Evolutionary conservation across 2,113 vertebrate species (phyloP).

Genomic region (Myocastor coypus): DNA sequence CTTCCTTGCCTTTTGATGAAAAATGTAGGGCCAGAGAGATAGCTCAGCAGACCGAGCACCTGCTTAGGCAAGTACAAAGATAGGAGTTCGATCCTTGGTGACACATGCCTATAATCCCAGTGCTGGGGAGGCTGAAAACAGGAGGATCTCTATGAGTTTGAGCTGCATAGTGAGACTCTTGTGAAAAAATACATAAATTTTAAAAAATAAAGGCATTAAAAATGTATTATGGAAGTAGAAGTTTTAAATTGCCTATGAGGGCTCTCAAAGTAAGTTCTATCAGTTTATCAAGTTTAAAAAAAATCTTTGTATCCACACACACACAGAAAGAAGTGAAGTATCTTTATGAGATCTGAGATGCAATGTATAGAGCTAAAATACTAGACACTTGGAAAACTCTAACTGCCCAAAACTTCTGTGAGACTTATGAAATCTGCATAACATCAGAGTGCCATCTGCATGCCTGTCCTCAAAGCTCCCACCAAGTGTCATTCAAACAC

Average conservation of each 20-base stretch:
- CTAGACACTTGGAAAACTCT: conserved; percentile 75
- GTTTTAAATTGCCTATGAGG: conserved; percentile 69
- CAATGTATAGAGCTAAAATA: conserved; percentile 70
- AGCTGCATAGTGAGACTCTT: too few species aligned
- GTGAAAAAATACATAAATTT: too few species aligned
- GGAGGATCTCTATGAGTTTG: too few species aligned
- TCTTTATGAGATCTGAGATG: conserved; percentile 63
- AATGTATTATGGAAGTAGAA: conserved; percentile 63
- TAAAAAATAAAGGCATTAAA: background rate
- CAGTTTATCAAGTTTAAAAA: conserved; percentile 74
- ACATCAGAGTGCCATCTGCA: conserved; percentile 69
- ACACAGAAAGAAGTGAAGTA: conserved; percentile 67
- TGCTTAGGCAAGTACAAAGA: too few species aligned
- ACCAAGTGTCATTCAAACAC: conserved; percentile 55
- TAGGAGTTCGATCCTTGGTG: too few species aligned
- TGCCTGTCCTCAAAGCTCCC: conserved; percentile 44
- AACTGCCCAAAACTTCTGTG: conserved; percentile 52
- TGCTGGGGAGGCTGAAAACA: too few species aligned
- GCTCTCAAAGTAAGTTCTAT: conserved; percentile 75
- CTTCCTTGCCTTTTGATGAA: too few species aligned
- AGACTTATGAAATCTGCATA: conserved; percentile 74
- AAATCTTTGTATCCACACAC: conserved; percentile 67
- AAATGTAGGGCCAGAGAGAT: too few species aligned
- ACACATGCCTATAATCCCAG: too few species aligned
- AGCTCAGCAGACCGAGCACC: too few species aligned